These are phyloP conservation scores for Calephelis virginiensis DNA, from an alignment of 1,140 invertebrate genomes.

Conservation along the genomic window DNA sequence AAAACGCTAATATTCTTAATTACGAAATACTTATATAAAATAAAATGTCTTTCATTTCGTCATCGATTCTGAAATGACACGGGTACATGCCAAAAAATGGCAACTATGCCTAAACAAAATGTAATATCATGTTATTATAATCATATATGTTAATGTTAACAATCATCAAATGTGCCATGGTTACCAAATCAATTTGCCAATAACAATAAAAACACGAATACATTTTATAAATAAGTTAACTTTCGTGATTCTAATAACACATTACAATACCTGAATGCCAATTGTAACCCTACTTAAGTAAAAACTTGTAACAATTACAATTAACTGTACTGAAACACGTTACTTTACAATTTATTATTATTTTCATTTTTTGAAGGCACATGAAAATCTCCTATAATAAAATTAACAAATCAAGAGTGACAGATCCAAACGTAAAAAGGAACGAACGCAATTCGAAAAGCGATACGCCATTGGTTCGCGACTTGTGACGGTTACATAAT, in stretches of 20 bases:
- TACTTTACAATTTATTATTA: slow-evolving; percentile 55
- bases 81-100: slow-evolving; percentile 11
- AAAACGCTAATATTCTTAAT: slow-evolving; percentile 75
- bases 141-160: background rate
- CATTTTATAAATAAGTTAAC: slow-evolving; percentile 17
- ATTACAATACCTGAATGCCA: slow-evolving; percentile 42
- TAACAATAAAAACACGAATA: slow-evolving; percentile 4
- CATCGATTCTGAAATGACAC: slow-evolving; percentile 28
- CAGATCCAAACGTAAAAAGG: slow-evolving; percentile 20
- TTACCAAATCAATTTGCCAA: slow-evolving; percentile 7
- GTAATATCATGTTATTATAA: background rate
- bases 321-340: slow-evolving; percentile 61
- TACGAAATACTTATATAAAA: slow-evolving; percentile 74
- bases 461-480: background rate
- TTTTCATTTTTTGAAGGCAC: slow-evolving; percentile 70
- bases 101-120: slow-evolving; percentile 16
- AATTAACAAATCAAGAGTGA: slow-evolving; percentile 49
- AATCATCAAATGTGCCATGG: slow-evolving; percentile 11
- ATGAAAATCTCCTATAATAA: slow-evolving; percentile 72
- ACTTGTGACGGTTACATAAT: background rate
- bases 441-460: slow-evolving; percentile 7
- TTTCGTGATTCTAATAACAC: slow-evolving; percentile 34
- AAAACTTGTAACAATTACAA: slow-evolving; percentile 60
- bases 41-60: slow-evolving; percentile 73
- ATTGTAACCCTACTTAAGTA: slow-evolving; percentile 56